Evolutionary conservation across 2,113 vertebrate genomes (phyloP), one percentile per base, ranked within the genome.

Genomic region (Budorcas taxicolor): DNA sequence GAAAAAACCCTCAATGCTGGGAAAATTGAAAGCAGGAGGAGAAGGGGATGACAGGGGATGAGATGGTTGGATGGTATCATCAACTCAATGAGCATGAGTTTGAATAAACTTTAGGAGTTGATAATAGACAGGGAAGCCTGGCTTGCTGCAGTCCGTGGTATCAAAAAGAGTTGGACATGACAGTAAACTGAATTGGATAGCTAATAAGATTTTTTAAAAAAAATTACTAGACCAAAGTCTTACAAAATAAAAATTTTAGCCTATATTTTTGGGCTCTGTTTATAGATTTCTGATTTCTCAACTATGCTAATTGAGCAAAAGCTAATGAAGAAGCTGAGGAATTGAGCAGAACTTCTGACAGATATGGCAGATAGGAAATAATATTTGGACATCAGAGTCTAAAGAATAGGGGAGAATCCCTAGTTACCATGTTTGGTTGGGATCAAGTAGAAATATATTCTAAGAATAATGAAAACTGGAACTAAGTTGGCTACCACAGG

Each of bases 71-170:
- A 21, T 36, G 4, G 1, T n/a, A 36, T 67, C 64, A 36, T n/a
- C 4, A 5, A 67, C 8, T 67, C 17, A 67, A 67, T 36, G 64
- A n/a, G 8, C 17, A 67, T 19, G 64, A 67, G 17, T 67, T 36
- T 21, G 33, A 67, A 19, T 67, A 67, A 67, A 36, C 64, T 67
- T 9, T 1, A 2, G 33, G 17, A 67, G 33, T 67, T 67, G 33
- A n/a, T 67, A n/a, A n/a, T 67, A 36, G 15, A 67, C 3, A 17
- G 4, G 33, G 33, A 67, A 67, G 33, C 62, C 62, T 67, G 62
- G 8, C 1, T 17, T 36, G 8, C 8, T 67, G 64, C 33, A 36
- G 8, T 67, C 64, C 2, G 0, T 21, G 9, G 33, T n/a, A 21
- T 36, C 1, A 0, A n/a, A 67, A 36, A 67, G 8, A 36, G 64